Evolutionary conservation across 2,113 vertebrate genomes (phyloP).

Genomic region (Pycnonotus jocosus): DNA sequence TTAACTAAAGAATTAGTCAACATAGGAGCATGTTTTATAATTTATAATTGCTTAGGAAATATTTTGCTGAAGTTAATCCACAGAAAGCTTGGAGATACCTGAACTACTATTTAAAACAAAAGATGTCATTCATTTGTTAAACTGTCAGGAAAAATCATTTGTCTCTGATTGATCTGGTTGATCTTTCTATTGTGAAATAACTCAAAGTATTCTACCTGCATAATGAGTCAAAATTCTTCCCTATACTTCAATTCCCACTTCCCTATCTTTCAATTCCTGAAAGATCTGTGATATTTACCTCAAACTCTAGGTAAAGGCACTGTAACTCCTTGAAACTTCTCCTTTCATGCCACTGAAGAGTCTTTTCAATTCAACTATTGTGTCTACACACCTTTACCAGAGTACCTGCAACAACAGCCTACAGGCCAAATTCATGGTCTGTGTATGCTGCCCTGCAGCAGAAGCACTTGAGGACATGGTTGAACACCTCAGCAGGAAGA

Average conservation of each 20-base stretch:
- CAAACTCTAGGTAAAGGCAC: not conserved
- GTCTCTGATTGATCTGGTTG: not conserved
- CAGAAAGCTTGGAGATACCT: not conserved
- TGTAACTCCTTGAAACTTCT: not conserved
- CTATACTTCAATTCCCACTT: not conserved
- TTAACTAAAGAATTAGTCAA: conserved; percentile 19
- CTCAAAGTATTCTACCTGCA: not conserved
- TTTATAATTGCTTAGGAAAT: not conserved
- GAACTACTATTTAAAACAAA: conserved; percentile 22
- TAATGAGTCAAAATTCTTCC: conserved; percentile 12
- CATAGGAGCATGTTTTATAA: not conserved
- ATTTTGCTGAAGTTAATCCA: conserved; percentile 25
- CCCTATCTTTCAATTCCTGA: not conserved
- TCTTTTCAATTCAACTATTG: not conserved
- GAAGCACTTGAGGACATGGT: not conserved
- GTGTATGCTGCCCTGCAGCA: not conserved
- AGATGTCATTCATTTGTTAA: conserved; percentile 49
- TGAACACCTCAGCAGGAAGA: not conserved
- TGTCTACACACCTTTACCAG: not conserved
- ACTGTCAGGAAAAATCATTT: conserved; percentile 28
- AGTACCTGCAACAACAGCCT: not conserved
- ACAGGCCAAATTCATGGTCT: not conserved
- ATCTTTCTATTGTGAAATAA: not conserved
- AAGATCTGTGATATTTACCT: not conserved
- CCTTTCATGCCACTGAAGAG: not conserved